Base-by-base conservation (phyloP, 2,888 invertebrate genomes). In the Drosophila rellima region DNA sequence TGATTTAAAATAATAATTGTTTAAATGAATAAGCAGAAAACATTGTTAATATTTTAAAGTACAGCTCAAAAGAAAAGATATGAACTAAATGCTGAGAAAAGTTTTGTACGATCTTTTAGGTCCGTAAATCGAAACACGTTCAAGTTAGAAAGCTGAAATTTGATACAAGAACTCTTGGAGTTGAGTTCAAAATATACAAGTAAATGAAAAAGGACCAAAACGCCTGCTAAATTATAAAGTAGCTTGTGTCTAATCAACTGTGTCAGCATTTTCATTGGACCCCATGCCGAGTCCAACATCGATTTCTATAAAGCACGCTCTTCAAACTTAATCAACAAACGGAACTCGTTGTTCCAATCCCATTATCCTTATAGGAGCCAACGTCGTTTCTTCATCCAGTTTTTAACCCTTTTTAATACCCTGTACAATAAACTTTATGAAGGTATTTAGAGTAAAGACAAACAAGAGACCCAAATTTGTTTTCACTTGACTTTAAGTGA, bases 281-380 rank as follows among this genome's bases (percentile, higher is more conserved):
- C 56, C 47, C 52, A 35, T 60, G 29, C 17, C 33, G 18, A 44
- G 37, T 52, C 33, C 20, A 33, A 39, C 60, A 74, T 63, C 60
- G 68, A 74, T 74, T 74, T 60, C 48, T 23, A 44, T 60, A 62
- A 57, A 39, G 55, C 59, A 61, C 26, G 59, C 74, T 74, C 70
- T 66, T 63, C 76, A 79, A 79, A 79, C 70, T 66, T 79, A 77
- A 79, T 77, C 76, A 79, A 79, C 66, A 77, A 70, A 79, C 52
- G 74, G 8, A 42, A 6, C 59, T 50, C 70, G 40, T 37, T 31
- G 44, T 23, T 52, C 29, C 55, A 62, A 56, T 48, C n/a, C 20
- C 31, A 56, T 56, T 63, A 48, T 63, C 31, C 62, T 33, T 40
- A 37, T 54, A 72, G 40, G 61, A 65, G 44, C 56, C 29, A 39